Conservation (phyloP, 64 coral and sea anemone genomes). For the Montipora sp. region DNA sequence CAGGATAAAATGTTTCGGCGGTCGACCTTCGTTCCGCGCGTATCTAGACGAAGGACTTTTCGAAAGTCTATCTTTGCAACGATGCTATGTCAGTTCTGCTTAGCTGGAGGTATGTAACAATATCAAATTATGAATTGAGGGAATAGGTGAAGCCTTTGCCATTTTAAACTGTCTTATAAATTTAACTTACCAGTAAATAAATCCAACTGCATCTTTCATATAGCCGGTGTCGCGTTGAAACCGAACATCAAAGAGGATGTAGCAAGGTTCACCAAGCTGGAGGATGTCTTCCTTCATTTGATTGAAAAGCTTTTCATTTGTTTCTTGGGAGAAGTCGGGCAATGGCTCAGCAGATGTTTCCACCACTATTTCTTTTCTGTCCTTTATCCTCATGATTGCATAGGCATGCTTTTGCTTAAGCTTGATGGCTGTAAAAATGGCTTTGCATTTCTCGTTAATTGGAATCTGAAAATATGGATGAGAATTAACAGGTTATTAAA, state of each 20-base stretch:
- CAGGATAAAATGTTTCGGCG: too few relatives aligned
- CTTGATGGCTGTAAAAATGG: conserved; percentile 1
- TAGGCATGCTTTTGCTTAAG: background rate
- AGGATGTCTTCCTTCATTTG: background rate
- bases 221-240: background rate
- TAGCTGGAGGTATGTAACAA: too few relatives aligned
- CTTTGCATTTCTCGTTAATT: background rate
- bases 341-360: background rate
- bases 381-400: conserved; percentile 15
- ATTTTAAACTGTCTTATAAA: background rate
- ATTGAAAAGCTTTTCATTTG: background rate
- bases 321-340: background rate
- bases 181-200: background rate
- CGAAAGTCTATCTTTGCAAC: too few relatives aligned
- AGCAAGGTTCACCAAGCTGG: background rate
- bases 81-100: too few relatives aligned
- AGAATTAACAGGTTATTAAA: too few relatives aligned
- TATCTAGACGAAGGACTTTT: too few relatives aligned
- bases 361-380: background rate
- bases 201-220: background rate
- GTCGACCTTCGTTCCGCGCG: too few relatives aligned
- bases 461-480: too few relatives aligned
- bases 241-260: background rate
- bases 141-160: too few relatives aligned
- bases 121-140: too few relatives aligned